phyloP scores from a whole-genome alignment of 2,888 invertebrate species.

The Hydroisotoma schaefferi region DNA sequence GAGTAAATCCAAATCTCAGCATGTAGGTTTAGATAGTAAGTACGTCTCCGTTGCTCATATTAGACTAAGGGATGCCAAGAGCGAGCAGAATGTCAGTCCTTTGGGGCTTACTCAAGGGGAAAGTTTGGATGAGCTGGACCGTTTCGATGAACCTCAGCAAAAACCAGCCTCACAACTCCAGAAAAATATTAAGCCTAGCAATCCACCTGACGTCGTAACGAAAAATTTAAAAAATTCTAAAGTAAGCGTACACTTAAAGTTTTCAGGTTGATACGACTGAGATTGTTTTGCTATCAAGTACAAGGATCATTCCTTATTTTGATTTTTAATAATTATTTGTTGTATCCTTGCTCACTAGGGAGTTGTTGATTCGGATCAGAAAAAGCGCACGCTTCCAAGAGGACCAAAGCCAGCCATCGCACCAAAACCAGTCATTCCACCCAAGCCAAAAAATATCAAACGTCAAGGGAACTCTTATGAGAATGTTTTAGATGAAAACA shows the following conservation, averaged over 20 bases:
- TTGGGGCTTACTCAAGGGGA: constrained; percentile 32
- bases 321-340: background rate
- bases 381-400: constrained; percentile 34
- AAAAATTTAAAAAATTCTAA: constrained; percentile 1
- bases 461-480: constrained; percentile 47
- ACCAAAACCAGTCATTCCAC: constrained; percentile 46
- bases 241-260: background rate
- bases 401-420: constrained; percentile 48
- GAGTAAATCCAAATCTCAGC: constrained; percentile 43
- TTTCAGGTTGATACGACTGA: no score
- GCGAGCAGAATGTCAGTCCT: constrained; percentile 47
- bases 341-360: constrained; percentile 11
- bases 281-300: no score
- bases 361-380: constrained; percentile 18
- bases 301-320: no score
- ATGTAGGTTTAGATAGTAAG: constrained; percentile 40
- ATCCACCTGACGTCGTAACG: background rate
- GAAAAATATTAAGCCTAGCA: background rate
- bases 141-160: constrained; percentile 18
- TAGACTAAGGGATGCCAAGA: constrained; percentile 48
- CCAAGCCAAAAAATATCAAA: constrained; percentile 48
- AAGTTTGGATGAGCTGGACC: constrained; percentile 37
- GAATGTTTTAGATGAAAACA: constrained; percentile 43
- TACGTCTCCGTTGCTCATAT: constrained; percentile 48
- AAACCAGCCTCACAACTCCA: background rate